Evolutionary conservation across 92 coral and sea anemone species (phyloP).

Genomic region (Nematostella vectensis): DNA sequence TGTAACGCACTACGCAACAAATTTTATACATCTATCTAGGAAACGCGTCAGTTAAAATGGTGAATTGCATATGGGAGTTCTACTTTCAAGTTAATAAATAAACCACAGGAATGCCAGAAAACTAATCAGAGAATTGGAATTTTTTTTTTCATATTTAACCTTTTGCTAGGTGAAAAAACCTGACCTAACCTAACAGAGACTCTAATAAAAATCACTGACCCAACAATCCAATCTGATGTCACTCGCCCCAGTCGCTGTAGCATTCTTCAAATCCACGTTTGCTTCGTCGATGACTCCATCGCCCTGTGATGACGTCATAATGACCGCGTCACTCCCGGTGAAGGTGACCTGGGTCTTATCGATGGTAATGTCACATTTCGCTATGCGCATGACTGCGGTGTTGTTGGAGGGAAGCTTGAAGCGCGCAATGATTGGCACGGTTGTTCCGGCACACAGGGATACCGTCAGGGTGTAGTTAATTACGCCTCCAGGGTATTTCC

Average conservation of each 20-base stretch:
- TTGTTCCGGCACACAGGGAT: neutral
- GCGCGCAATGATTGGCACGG: neutral
- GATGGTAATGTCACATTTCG: neutral
- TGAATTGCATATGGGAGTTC: no score
- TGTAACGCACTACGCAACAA: no score
- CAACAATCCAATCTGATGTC: neutral
- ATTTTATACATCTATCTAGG: no score
- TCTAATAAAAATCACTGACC: neutral
- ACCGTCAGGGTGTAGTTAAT: neutral
- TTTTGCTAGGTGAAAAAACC: no score
- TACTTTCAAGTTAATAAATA: no score
- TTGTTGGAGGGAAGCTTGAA: constrained; percentile 1
- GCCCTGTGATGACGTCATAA: neutral
- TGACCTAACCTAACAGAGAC: no score
- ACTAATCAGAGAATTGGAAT: no score
- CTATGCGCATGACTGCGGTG: neutral
- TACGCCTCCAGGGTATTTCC: neutral
- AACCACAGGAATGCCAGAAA: no score
- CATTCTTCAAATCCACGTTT: neutral
- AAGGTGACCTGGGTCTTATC: neutral
- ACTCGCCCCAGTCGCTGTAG: neutral
- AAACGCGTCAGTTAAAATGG: no score
- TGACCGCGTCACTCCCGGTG: neutral
- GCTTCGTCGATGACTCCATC: constrained; percentile 3
- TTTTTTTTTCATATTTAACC: no score